Evolutionary conservation across 2,888 invertebrate genomes (phyloP).

Genomic region (Eubasilissa splendida): DNA sequence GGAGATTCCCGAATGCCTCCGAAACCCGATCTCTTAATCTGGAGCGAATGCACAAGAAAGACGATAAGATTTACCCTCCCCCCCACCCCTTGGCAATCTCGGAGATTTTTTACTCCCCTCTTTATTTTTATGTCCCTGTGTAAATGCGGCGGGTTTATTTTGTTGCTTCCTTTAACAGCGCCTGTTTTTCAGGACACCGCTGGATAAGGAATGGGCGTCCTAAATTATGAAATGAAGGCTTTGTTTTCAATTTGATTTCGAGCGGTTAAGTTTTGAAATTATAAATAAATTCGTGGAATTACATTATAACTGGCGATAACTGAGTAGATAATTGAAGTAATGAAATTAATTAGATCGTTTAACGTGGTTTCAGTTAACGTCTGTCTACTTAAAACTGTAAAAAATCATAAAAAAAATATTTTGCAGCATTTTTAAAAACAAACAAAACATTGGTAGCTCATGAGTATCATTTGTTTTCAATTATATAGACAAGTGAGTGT

Average conservation of each 20-base stretch:
- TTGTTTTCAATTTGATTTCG: constrained; percentile 24
- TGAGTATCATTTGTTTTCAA: no score
- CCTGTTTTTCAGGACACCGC: neutral
- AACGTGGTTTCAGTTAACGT: no score
- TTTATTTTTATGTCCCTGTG: constrained; percentile 50
- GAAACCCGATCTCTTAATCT: constrained; percentile 70
- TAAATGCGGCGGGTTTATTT: constrained; percentile 48
- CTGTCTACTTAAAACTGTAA: no score
- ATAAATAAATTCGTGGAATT: no score
- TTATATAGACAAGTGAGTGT: no score
- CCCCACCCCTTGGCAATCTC: constrained; percentile 34
- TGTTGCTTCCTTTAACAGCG: constrained; percentile 34
- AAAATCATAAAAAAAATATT: no score
- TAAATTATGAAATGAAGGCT: constrained; percentile 21
- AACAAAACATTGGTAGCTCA: no score
- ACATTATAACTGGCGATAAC: no score
- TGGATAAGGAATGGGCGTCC: constrained; percentile 20
- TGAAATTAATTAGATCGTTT: no score
- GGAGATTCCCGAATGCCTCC: constrained; percentile 63
- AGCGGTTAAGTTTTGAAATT: constrained; percentile 1
- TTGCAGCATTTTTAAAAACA: no score
- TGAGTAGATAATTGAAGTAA: no score
- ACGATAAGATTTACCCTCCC: constrained; percentile 44
- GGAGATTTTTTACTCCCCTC: constrained; percentile 45
- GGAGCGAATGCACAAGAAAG: constrained; percentile 70